These are phyloP conservation scores for Ectobius pallidus DNA, from an alignment of 2,888 invertebrate genomes.

Conservation along the genomic window DNA sequence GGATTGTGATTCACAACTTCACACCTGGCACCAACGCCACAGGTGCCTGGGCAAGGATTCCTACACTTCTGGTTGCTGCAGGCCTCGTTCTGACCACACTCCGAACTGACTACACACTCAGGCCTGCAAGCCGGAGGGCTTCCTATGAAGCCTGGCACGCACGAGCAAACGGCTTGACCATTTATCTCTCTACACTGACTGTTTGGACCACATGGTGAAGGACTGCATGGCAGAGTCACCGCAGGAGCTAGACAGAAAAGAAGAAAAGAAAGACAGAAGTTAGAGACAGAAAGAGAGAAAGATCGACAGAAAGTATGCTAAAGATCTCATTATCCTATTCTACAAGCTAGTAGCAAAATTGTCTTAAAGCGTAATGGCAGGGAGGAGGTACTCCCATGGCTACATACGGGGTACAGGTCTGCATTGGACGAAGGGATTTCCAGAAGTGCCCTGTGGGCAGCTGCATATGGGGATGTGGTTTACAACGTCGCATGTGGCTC, in stretches of 20 bases:
- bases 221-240: constrained; percentile 70
- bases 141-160: constrained; percentile 72
- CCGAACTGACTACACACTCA: constrained; percentile 77
- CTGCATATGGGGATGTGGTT: constrained; percentile 75
- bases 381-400: constrained; percentile 47
- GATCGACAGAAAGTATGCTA: constrained; percentile 49
- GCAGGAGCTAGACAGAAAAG: constrained; percentile 48
- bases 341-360: background rate
- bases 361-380: background rate
- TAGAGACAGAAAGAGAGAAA: background rate
- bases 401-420: constrained; percentile 54
- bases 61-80: constrained; percentile 82
- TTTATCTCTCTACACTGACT: constrained; percentile 76
- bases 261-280: constrained; percentile 8
- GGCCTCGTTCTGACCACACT: constrained; percentile 75
- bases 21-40: constrained; percentile 73
- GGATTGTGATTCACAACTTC: constrained; percentile 79
- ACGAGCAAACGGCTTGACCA: constrained; percentile 77
- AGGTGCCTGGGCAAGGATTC: constrained; percentile 78
- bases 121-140: constrained; percentile 79
- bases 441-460: constrained; percentile 69
- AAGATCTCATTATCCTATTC: constrained; percentile 50
- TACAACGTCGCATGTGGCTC: constrained; percentile 71
- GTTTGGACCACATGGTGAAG: constrained; percentile 76
- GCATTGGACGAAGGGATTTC: constrained; percentile 77